Base-by-base conservation (phyloP, 2,888 invertebrate genomes). In the Venustoraphidia nigricollis region DNA sequence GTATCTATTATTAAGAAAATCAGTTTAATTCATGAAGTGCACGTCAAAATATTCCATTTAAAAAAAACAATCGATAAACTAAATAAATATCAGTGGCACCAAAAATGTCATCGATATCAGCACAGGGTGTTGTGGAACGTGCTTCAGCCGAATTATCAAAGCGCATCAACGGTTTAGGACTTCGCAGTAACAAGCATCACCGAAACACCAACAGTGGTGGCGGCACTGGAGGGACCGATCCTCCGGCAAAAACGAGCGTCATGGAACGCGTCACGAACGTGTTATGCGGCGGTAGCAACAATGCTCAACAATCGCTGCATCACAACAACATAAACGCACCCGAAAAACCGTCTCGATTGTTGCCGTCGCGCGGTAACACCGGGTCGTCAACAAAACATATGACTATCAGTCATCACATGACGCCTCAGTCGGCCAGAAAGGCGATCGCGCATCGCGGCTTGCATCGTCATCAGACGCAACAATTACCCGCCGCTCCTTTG, bases 141-240 rank as follows among this genome's bases (percentile, higher is more conserved):
- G 90, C 90, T 60, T 89, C 88, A 58, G 90, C 90, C 55, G 90
- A 91, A 69, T 74, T 91, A 55, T 84, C 88, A 58, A 88, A 90
- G 63, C 80, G 90, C 62, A 90, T 91, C 69, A 90, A 86, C 62
- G 88, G 88, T 52, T 73, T 88, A 58, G 81, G 83, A 47, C 68
- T 84, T 61, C 79, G 84, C 57, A 78, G 76, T 50, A 73, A 75
- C 54, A 76, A 76, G 54, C 66, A 68, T 55, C 65, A 66, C 59
- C 52, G 52, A 11, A 36, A 40, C n/a, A 39, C 41, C 35, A 46
- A 44, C 41, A 55, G 55, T 50, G 72, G 79, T 55, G 66, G 68
- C 52, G 68, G 68, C 52, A 46, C 38, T 34, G 34, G n/a, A 1
- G 34, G 17, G 27, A 8, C 2, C 17, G 3, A 11, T 11, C 47